Evolutionary conservation across 2,797 vertebrate species (phyloP).

Genomic region (Paguma larvata): DNA sequence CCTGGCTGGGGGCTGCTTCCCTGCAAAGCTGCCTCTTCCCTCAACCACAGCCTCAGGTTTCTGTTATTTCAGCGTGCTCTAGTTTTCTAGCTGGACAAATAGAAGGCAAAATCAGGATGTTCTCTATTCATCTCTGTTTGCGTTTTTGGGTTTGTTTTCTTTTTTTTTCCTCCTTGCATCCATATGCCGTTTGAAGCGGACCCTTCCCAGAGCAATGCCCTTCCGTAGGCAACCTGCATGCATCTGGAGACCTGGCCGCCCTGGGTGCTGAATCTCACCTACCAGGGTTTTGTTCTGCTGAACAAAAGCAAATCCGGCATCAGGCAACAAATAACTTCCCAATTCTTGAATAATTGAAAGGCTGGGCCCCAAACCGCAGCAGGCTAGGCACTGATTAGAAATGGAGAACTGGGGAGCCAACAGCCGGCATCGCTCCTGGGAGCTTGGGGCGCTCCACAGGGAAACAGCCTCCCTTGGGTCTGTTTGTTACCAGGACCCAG

Average conservation of each 20-base stretch:
- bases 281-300: slow-evolving; percentile 74
- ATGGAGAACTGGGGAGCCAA: neutral
- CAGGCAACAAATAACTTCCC: slow-evolving; percentile 71
- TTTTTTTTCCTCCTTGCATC: neutral
- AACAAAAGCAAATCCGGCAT: slow-evolving; percentile 78
- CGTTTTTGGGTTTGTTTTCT: neutral
- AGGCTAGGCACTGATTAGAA: slow-evolving; percentile 74
- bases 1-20: neutral
- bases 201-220: slow-evolving; percentile 4
- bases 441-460: neutral
- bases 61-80: neutral
- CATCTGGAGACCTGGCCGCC: slow-evolving; percentile 49
- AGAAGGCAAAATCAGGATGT: slow-evolving; percentile 13
- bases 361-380: slow-evolving; percentile 64
- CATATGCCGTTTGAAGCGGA: slow-evolving; percentile 57
- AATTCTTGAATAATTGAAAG: slow-evolving; percentile 83
- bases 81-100: slow-evolving; percentile 47
- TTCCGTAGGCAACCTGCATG: neutral
- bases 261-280: slow-evolving; percentile 62
- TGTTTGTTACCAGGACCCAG: neutral
- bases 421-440: neutral
- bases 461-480: neutral
- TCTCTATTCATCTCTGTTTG: slow-evolving; percentile 45
- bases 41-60: neutral
- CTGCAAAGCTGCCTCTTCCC: neutral